Base-by-base conservation (phyloP, 1,140 invertebrate species). In the Choristoneura fumiferana region DNA sequence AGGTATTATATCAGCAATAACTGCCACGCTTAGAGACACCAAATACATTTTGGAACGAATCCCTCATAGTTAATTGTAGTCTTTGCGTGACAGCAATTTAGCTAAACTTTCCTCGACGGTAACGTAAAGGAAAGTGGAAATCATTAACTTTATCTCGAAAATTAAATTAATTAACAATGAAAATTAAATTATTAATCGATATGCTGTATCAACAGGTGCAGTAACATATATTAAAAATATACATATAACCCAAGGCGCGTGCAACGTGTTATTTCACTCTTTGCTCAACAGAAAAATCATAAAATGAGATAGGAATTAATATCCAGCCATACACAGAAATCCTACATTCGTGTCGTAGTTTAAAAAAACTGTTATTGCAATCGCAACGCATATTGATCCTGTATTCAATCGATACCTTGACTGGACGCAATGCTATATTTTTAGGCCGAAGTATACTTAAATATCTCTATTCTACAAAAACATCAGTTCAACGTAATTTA, bases 181-280 rank as follows among this genome's bases (percentile, higher is more conserved):
- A 9, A 6, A 18, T 18, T 1, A 49, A 49, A 49, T 12, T 29
- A 29, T 29, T 29, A 29, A 8, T 5, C 17, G 43, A 12, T n/a
- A 75, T 78, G 75, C 75, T 71, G 65, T 58, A 67, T 73, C 71
- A 78, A 78, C 75, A 72, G 72, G 75, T 78, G 75, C 72, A 65
- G 53, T 66, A 62, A 65, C 56, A 57, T 65, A 61, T 49, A 68
- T 57, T 60, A 62, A 64, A 67, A 65, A 63, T 49, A 66, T 59
- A 71, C 64, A 67, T 55, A 29, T 29, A 29, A 29, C 2, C 22
- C 6, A 2, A 6, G 22, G 22, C 22, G 6, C 6, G 22, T 29
- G 22, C n/a, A 29, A 29, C 22, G 22, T 29, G 22, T 2, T 29
- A 6, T 2, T 29, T n/a, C n/a, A n/a, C n/a, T n/a, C n/a, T n/a